Evolutionary conservation across 2,113 vertebrate genomes (phyloP), one percentile per base, ranked within the genome.

Genomic region (Aldabrachelys gigantea): DNA sequence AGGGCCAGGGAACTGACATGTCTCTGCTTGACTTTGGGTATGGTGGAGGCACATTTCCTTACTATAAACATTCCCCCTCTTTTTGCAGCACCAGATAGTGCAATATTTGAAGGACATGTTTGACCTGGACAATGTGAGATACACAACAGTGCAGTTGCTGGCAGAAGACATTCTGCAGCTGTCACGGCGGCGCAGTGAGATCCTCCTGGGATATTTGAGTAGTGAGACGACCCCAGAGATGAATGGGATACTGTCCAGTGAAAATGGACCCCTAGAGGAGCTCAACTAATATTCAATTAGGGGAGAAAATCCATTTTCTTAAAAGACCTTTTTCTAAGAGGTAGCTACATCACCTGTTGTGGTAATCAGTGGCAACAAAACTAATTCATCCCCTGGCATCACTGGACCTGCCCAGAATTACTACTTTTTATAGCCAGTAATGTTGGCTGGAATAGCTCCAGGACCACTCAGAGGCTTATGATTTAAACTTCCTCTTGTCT

Each of bases 101-200:
- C 99, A 99, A 72, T 99, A 99, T 94, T 98, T 99, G 96, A 99
- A 99, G 98, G 99, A 99, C 96, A 99, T 99, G 99, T 99, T 99
- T 53, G 99, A 99, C 94, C 98, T 99, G 1, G 99, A 99, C 98
- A 99, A 99, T 21, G 99, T 99, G 92, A 99, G 99, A 91, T 99
- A 99, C 98, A 99, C 98, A 0, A 98, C 99, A 0, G 97, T 98
- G 86, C 98, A 98, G 5, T 97, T 98, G 0, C 97, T 99, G 96
- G 99, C 99, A 0, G 99, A 99, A 24, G 99, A 99, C 98, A 98
- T 99, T 93, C 86, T 99, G 88, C 99, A 99, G 92, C 98, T 99
- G 65, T 99, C 99, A 0, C 99, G 99, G 96, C 98, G 99, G 76
- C 99, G 99, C 91, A 99, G 99, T 1, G 99, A 99, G 89, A 99